These are phyloP conservation scores for Boloria selene DNA, from an alignment of 2,888 invertebrate species.

Conservation along the genomic window DNA sequence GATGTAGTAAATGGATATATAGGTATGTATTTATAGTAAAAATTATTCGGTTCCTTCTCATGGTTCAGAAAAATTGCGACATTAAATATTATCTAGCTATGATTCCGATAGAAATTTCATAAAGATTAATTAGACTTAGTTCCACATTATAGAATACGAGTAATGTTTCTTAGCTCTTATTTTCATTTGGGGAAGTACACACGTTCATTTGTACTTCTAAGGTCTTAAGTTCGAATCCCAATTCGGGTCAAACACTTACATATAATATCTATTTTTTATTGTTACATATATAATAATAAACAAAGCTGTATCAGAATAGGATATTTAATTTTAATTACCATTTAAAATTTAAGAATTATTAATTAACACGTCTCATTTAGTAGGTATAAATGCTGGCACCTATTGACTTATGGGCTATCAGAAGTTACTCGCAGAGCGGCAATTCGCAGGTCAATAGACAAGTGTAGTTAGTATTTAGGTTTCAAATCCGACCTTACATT, in stretches of 20 bases:
- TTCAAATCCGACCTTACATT: conserved; percentile 11
- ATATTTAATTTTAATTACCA: background rate
- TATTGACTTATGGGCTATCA: background rate
- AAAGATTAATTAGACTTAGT: background rate
- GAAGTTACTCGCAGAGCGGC: background rate
- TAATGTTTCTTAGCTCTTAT: too few species aligned
- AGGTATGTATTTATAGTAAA: background rate
- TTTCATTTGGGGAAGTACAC: too few species aligned
- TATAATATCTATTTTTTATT: too few species aligned
- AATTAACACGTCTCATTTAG: background rate
- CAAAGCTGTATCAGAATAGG: too few species aligned
- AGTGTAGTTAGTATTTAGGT: conserved; percentile 7
- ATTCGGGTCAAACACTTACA: too few species aligned
- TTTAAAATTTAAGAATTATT: background rate
- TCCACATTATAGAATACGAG: too few species aligned
- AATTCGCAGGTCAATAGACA: conserved; percentile 13
- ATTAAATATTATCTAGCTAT: background rate
- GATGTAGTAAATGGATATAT: background rate
- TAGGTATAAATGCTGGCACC: background rate
- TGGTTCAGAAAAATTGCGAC: background rate
- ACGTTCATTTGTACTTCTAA: too few species aligned
- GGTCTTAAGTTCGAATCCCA: too few species aligned
- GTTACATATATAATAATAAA: too few species aligned
- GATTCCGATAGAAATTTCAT: background rate
- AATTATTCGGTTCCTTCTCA: background rate